These are phyloP conservation scores for Forbesichthys papilliferus DNA, from an alignment of 2,113 vertebrate genomes.

Conservation along the genomic window DNA sequence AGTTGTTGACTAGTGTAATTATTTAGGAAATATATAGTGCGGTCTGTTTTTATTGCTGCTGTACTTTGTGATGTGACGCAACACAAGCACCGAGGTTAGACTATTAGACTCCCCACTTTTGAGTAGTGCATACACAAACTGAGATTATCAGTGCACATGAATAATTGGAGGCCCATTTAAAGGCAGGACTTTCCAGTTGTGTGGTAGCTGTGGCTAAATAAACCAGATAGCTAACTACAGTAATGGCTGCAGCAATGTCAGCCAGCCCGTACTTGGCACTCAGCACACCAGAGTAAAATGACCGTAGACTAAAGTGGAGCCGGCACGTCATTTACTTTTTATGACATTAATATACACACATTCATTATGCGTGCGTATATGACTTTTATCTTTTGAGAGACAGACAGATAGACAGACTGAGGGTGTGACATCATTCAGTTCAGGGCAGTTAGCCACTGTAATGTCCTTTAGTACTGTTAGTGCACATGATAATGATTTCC, in stretches of 20 bases:
- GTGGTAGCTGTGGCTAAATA: slow-evolving; percentile 32
- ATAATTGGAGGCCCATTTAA: slow-evolving; percentile 45
- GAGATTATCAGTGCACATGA: background rate
- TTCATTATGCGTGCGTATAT: too few species aligned
- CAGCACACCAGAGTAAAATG: slow-evolving; percentile 14
- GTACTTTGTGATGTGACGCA: background rate
- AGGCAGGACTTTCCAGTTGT: slow-evolving; percentile 32
- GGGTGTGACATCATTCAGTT: background rate
- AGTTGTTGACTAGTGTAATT: background rate
- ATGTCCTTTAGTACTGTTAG: background rate
- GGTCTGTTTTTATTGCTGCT: background rate
- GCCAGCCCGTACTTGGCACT: slow-evolving; percentile 20
- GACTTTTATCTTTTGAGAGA: too few species aligned
- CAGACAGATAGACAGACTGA: too few species aligned
- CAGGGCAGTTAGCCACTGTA: background rate
- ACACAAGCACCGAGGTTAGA: background rate
- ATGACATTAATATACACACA: background rate
- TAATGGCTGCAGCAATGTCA: slow-evolving; percentile 11
- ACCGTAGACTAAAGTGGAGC: background rate
- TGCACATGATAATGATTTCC: background rate
- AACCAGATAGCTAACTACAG: slow-evolving; percentile 30
- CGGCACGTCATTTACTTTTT: background rate
- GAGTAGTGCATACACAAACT: slow-evolving; percentile 1
- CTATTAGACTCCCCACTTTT: slow-evolving; percentile 1
- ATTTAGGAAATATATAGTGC: background rate